phyloP scores from a whole-genome alignment of 2,797 vertebrate genomes.

The Sebastes glaucus region DNA sequence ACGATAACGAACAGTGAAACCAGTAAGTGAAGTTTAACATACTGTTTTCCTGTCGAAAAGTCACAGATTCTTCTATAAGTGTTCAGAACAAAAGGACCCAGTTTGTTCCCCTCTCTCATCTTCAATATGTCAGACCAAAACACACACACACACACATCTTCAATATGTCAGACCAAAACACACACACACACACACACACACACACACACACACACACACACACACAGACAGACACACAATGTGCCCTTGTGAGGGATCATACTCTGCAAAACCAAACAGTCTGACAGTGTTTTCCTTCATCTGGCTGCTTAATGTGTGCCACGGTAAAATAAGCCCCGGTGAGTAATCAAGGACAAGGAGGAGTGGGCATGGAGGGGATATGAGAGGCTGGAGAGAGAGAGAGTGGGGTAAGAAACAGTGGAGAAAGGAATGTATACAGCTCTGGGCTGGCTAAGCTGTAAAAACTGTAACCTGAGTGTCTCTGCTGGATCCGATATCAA shows the following conservation, averaged over 20 bases:
- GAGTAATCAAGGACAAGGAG: constrained; percentile 94
- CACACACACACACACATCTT: constrained; percentile 36
- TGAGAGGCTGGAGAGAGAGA: constrained; percentile 81
- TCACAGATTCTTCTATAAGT: constrained; percentile 1
- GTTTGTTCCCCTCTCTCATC: constrained; percentile 42
- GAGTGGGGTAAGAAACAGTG: constrained; percentile 70
- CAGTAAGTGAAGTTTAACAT: constrained; percentile 9
- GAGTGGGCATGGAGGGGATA: constrained; percentile 73
- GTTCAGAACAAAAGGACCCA: constrained; percentile 11
- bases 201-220: constrained; percentile 49
- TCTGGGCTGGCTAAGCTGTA: constrained; percentile 97
- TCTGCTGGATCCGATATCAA: constrained; percentile 95
- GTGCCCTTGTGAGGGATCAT: constrained; percentile 93
- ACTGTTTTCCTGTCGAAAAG: constrained; percentile 25
- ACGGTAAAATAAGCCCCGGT: constrained; percentile 96
- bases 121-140: constrained; percentile 54
- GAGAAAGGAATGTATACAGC: constrained; percentile 99
- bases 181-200: constrained; percentile 46
- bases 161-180: constrained; percentile 51
- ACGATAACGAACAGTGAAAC: neutral
- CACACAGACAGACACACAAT: constrained; percentile 82
- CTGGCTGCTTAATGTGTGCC: constrained; percentile 95
- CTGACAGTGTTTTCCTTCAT: constrained; percentile 95
- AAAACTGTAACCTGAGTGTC: constrained; percentile 98
- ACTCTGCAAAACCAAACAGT: constrained; percentile 87